phyloP scores from a whole-genome alignment of 1,140 invertebrate genomes.

The Helicorthomorpha holstii region DNA sequence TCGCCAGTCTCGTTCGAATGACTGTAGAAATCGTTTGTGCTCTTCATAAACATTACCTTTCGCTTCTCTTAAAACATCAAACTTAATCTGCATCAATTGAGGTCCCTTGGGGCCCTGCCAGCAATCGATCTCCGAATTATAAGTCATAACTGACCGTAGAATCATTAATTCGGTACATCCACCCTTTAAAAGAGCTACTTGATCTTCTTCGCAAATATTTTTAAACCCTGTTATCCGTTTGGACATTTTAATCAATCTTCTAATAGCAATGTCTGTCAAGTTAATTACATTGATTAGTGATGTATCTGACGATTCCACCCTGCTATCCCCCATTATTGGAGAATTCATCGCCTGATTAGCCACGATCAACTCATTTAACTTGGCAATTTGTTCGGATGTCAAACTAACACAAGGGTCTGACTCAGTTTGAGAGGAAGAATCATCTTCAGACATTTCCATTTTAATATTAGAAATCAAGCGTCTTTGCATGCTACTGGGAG shows the following conservation, averaged over 20 bases:
- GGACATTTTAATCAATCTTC: conserved; percentile 76
- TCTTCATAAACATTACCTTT: conserved; percentile 70
- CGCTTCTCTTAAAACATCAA: conserved; percentile 68
- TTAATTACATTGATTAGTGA: conserved; percentile 66
- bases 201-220: conserved; percentile 78
- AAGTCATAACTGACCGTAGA: conserved; percentile 66
- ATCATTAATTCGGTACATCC: conserved; percentile 85
- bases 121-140: conserved; percentile 60
- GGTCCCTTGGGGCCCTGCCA: conserved; percentile 43
- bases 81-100: conserved; percentile 37
- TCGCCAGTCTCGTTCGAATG: conserved; percentile 60
- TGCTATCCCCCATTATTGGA: conserved; percentile 60
- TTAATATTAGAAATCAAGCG: not conserved
- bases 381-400: conserved; percentile 17
- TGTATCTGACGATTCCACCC: conserved; percentile 39
- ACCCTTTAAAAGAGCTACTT: conserved; percentile 73
- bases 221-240: conserved; percentile 76
- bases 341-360: conserved; percentile 64
- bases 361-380: conserved; percentile 62
- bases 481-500: not conserved
- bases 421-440: not conserved
- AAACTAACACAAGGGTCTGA: not conserved
- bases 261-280: conserved; percentile 73
- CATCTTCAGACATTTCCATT: not conserved
- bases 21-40: conserved; percentile 58